Base-by-base conservation (phyloP, 1,140 invertebrate genomes). In the Euglossa dilemma region DNA sequence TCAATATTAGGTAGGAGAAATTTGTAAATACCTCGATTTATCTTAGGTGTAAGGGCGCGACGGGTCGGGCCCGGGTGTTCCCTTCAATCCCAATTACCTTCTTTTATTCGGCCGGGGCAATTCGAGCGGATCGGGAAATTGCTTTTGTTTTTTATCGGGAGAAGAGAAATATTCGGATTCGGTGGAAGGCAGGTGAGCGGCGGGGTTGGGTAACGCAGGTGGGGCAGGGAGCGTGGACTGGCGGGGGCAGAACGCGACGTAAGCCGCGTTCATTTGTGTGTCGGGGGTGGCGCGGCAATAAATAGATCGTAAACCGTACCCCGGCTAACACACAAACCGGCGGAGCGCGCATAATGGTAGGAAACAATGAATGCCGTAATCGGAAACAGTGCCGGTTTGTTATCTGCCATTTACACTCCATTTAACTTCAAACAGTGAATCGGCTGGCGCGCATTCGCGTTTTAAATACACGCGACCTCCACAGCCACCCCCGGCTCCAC, bases 301-400 rank as follows among this genome's bases (percentile, higher is more conserved):
- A 94, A 94, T 94, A 94, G 91, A 94, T 94, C 93, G 92, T 94
- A 94, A 94, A 94, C 90, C 87, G 91, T 93, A 92, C 92, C 92
- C 45, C 84, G 83, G 90, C 90, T 93, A 93, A 94, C 93, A 93
- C 92, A 92, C 93, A 92, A 94, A 92, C 93, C 92, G 92, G 91
- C 92, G 93, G 91, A 94, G 94, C 92, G 93, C 93, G 93, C 93
- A 94, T 94, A 94, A 94, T 94, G 92, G 94, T 93, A 93, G 94
- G 93, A 94, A 94, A 94, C 94, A 94, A 94, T 94, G 94, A 94
- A 94, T 93, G 91, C 93, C 90, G 90, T 94, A 94, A 94, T 94
- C 94, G 94, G 94, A 94, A 94, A 94, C 94, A 93, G 93, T 93
- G 91, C 93, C 91, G 94, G 93, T 94, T 94, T 93, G 94, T 94